Evolutionary conservation across 1,140 invertebrate genomes (phyloP).

Genomic region (Ips nitidus): DNA sequence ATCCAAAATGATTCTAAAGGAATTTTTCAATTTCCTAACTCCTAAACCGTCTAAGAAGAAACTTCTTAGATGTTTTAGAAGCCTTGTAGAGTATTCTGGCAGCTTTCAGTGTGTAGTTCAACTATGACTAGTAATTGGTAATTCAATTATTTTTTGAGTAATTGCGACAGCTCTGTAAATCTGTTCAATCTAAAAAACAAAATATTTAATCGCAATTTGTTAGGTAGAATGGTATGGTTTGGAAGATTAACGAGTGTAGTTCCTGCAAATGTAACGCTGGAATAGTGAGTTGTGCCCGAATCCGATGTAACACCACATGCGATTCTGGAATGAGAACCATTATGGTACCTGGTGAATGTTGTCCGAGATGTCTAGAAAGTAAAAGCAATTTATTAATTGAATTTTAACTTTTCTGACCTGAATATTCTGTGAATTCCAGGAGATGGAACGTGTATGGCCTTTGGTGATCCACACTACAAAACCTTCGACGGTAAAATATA

Average conservation of each 20-base stretch:
- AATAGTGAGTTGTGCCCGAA: slow-evolving; percentile 76
- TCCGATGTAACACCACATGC: slow-evolving; percentile 70
- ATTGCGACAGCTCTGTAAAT: too few relatives aligned
- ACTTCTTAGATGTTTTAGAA: too few relatives aligned
- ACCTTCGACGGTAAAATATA: slow-evolving; percentile 92
- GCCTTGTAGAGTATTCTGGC: too few relatives aligned
- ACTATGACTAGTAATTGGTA: too few relatives aligned
- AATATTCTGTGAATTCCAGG: slow-evolving; percentile 51
- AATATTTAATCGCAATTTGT: slow-evolving; percentile 42
- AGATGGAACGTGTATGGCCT: slow-evolving; percentile 88
- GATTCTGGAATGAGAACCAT: slow-evolving; percentile 71
- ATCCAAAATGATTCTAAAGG: too few relatives aligned
- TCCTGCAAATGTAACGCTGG: slow-evolving; percentile 80
- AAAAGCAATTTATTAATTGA: slow-evolving; percentile 22
- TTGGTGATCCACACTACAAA: slow-evolving; percentile 90
- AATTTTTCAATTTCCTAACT: too few relatives aligned
- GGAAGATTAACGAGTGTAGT: slow-evolving; percentile 84
- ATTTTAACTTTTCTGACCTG: neutral
- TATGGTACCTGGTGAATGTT: slow-evolving; percentile 77
- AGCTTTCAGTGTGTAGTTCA: too few relatives aligned
- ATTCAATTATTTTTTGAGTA: too few relatives aligned
- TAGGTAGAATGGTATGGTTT: slow-evolving; percentile 79
- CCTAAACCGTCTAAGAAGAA: too few relatives aligned
- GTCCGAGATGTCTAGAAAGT: slow-evolving; percentile 81
- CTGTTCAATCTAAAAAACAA: neutral